Base-by-base conservation (phyloP, 2,797 vertebrate species). In the Sebastes hopkinsi region DNA sequence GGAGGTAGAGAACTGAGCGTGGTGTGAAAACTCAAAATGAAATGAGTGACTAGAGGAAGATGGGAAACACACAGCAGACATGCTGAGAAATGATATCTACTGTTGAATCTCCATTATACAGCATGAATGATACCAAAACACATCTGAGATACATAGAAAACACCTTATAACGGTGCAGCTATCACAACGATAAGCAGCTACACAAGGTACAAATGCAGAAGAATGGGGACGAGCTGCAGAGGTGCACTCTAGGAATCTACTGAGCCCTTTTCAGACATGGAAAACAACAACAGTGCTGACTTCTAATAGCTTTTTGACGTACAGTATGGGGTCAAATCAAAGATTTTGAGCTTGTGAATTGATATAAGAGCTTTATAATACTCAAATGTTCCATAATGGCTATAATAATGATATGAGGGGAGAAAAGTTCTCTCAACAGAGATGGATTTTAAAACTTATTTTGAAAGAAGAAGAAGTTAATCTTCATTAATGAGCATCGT, bases 41-140 rank as follows among this genome's bases (percentile, higher is more conserved):
- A 80, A 87, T 72, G 73, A 69, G 1, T 3, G 14, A 56, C 59
- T 75, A 71, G 46, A 61, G 72, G 34, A 27, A 38, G 68, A 78
- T n/a, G 79, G 16, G 71, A 81, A 54, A 80, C 62, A 77, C 82
- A 87, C 69, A 77, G 16, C 55, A 77, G 34, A 87, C 82, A 82
- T 79, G 81, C 75, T 42, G 76, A 77, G 23, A 72, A 14, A 18
- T 18, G 2, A 66, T 2, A n/a, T n/a, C n/a, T 23, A 20, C 27
- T 46, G 14, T 1, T 23, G 32, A 9, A n/a, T 22, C 22, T 61
- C 61, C 10, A 8, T 8, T 38, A n/a, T 5, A 70, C 25, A 36
- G 23, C 6, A 38, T 27, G 2, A 34, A 16, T 30, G 16, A 52
- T 6, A 38, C 8, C 13, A 23, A 8, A 14, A 64, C 11, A 14